Percentiles rank a stretch among this genome's conserved stretches.
These are phyloP conservation scores for Epinephelus coioides DNA, from an alignment of 2,797 vertebrate genomes.

Conservation along the genomic window DNA sequence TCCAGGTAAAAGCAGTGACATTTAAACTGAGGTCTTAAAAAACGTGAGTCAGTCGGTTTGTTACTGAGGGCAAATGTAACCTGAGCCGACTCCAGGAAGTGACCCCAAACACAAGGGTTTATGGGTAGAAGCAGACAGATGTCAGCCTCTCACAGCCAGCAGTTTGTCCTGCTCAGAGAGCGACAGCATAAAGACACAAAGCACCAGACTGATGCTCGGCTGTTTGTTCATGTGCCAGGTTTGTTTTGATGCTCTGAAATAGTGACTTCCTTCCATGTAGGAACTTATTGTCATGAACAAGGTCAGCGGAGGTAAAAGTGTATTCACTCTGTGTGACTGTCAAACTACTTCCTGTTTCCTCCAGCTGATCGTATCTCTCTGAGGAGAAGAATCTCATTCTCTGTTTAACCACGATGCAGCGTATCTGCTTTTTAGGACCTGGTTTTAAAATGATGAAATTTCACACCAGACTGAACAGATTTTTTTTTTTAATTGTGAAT, in stretches of 20 bases:
- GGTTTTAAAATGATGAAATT: too few relatives aligned
- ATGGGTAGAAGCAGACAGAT: constrained; percentile 66
- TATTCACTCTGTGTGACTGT: constrained; percentile 14
- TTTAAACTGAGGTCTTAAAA: constrained; percentile 54
- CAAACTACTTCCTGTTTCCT: constrained; percentile 60
- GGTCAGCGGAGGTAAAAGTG: constrained; percentile 34
- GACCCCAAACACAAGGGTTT: constrained; percentile 68
- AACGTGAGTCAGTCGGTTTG: constrained; percentile 45
- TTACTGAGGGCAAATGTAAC: constrained; percentile 70
- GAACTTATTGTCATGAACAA: not conserved
- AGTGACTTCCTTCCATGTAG: constrained; percentile 51
- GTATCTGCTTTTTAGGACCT: not conserved
- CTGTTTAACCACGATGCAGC: not conserved
- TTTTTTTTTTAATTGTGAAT: not conserved
- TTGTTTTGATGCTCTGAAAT: constrained; percentile 40
- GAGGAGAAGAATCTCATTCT: not conserved
- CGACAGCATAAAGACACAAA: not conserved
- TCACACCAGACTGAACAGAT: not conserved
- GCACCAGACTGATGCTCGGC: not conserved
- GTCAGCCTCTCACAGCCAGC: constrained; percentile 41
- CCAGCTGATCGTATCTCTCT: constrained; percentile 34
- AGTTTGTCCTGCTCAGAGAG: constrained; percentile 18
- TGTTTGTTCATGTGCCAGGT: constrained; percentile 23
- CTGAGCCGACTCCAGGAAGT: constrained; percentile 71
- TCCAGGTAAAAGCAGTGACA: constrained; percentile 36